Evolutionary conservation across 2,888 invertebrate genomes (phyloP).

Genomic region (Vandiemenella viatica): DNA sequence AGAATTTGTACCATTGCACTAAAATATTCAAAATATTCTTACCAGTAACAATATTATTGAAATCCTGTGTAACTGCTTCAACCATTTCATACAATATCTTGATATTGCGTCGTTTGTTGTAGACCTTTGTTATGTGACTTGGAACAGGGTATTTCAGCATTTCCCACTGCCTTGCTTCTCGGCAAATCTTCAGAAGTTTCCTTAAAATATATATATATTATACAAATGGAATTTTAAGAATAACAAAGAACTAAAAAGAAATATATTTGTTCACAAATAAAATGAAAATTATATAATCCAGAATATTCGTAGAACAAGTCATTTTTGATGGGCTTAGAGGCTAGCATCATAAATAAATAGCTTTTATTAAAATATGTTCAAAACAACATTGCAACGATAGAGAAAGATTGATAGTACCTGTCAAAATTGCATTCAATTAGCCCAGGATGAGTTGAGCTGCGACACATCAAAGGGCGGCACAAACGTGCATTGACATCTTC

Average conservation of each 20-base stretch:
- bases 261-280: too few species aligned
- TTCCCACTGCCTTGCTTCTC: constrained; percentile 61
- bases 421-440: constrained; percentile 69
- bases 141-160: constrained; percentile 54
- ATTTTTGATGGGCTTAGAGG: too few species aligned
- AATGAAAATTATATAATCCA: too few species aligned
- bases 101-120: constrained; percentile 25
- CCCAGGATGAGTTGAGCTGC: constrained; percentile 43
- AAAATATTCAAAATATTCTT: too few species aligned
- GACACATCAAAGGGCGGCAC: constrained; percentile 56
- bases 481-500: constrained; percentile 42
- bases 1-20: too few species aligned
- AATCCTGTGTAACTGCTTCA: constrained; percentile 52
- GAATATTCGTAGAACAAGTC: too few species aligned
- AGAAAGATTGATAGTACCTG: too few species aligned
- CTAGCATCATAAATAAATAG: too few species aligned
- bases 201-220: background rate
- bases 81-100: constrained; percentile 55
- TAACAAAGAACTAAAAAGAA: background rate
- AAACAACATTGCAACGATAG: too few species aligned
- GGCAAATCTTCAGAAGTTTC: background rate
- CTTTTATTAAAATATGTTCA: background rate
- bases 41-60: constrained; percentile 56
- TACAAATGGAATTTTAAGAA: background rate
- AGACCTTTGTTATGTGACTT: constrained; percentile 45